phyloP scores from a whole-genome alignment of 64 coral and sea anemone species.

The Pocillopora damicornis region DNA sequence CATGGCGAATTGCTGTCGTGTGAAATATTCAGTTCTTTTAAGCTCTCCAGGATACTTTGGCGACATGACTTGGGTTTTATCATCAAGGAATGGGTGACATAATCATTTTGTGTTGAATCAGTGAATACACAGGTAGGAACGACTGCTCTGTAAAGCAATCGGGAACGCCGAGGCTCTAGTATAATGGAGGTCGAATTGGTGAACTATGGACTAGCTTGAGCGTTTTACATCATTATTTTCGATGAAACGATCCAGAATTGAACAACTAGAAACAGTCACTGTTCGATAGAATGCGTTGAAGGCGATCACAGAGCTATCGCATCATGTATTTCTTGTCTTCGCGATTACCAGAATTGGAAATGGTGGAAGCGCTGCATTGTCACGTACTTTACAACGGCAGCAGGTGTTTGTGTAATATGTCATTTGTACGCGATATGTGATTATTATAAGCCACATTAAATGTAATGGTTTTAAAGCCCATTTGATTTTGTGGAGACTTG shows the following conservation, averaged over 20 bases:
- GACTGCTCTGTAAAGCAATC: constrained; percentile 34
- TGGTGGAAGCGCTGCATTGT: neutral
- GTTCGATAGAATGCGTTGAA: neutral
- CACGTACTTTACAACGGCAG: neutral
- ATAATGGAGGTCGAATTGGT: constrained; percentile 13
- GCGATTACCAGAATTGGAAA: neutral
- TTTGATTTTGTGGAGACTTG: constrained; percentile 13
- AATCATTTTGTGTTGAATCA: constrained; percentile 40
- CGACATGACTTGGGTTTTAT: neutral
- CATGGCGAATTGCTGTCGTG: neutral
- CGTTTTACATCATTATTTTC: neutral
- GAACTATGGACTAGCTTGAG: constrained; percentile 22
- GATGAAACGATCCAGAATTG: neutral
- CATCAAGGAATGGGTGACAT: constrained; percentile 12
- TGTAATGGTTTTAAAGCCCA: neutral
- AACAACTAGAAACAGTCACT: neutral
- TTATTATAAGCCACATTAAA: constrained; percentile 3
- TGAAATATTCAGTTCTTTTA: neutral
- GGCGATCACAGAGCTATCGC: neutral
- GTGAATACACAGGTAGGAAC: constrained; percentile 41
- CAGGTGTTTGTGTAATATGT: neutral
- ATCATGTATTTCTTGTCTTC: neutral
- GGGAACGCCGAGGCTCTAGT: constrained; percentile 9
- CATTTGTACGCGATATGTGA: neutral
- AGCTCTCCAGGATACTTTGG: neutral